Base-by-base conservation (phyloP, 2,888 invertebrate genomes). In the Dexiosoma caninum region DNA sequence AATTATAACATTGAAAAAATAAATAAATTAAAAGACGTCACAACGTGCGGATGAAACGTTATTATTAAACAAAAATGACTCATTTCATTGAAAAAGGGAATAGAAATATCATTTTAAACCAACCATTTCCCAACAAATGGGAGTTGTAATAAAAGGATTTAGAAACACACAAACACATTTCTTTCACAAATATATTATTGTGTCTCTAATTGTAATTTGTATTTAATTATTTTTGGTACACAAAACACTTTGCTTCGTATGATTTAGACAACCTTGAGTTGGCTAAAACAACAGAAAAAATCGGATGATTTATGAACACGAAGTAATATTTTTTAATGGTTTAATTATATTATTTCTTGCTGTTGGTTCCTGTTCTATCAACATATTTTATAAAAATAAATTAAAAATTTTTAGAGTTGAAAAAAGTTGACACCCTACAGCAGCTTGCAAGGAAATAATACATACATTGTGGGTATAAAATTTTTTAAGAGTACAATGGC, bases 261-360 rank as follows among this genome's bases (percentile, higher is more conserved):
- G 60, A 62, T 51, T 77, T 62, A 77, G 72, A 55, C 57, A 71
- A 67, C 60, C 59, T 57, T 51, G 30, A 72, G 30, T 49, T 67
- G 55, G 27, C 35, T 71, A 30, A 9, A 37, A 19, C 5, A 67
- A 40, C 55, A 66, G 12, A 14, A 37, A 4, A 53, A 37, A 21
- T 21, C 46, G 12, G 40, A 72, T 84, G 83, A 84, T 84, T 84
- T 83, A 84, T 83, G 83, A 83, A 82, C 74, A 53, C 37, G 46
- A 66, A 72, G 53, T 49, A 59, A 42, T 72, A 78, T 74, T 62
- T 69, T 75, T 78, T 71, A 62, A 46, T 44, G 53, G 32, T 55
- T 67, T 72, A 67, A 46, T 60, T 72, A 32, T 64, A 44, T 32
- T 72, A 59, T 53, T 53, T 60, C 23, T 57, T 66, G 37, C 30